These are phyloP conservation scores for Indicator maculatus DNA, from an alignment of 2,113 vertebrate genomes.

Conservation along the genomic window DNA sequence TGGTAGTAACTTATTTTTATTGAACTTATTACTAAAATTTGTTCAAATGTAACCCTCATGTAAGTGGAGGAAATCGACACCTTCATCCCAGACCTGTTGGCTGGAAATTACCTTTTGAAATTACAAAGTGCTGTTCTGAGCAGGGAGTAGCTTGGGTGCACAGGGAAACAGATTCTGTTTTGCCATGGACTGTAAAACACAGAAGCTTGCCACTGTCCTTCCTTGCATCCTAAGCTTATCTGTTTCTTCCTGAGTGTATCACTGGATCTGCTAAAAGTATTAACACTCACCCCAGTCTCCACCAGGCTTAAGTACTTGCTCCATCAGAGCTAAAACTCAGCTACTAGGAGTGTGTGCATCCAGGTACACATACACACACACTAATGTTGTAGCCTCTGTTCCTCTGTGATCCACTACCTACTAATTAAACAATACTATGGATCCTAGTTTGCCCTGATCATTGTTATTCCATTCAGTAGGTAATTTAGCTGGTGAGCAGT, in stretches of 20 bases:
- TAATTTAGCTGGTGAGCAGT: slow-evolving; percentile 53
- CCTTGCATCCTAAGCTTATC: not conserved
- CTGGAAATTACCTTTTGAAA: not conserved
- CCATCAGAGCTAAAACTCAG: not conserved
- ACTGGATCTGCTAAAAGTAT: not conserved
- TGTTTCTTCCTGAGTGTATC: not conserved
- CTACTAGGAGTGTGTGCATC: rapidly evolving
- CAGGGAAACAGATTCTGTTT: not conserved
- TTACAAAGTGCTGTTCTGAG: not conserved
- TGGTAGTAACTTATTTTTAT: not conserved
- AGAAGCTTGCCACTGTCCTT: not conserved
- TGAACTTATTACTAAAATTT: not conserved
- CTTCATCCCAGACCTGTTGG: not conserved
- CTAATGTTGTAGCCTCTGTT: not conserved
- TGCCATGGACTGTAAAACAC: not conserved
- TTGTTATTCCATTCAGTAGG: slow-evolving; percentile 51
- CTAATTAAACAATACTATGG: slow-evolving; percentile 26
- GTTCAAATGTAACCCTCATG: not conserved
- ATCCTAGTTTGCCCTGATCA: slow-evolving; percentile 47
- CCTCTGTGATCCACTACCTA: slow-evolving; percentile 9
- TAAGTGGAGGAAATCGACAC: not conserved
- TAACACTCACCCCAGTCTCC: not conserved
- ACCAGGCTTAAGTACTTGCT: not conserved
- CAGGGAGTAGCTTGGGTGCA: not conserved
- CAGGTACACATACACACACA: too few species aligned